Percentiles rank a stretch among this genome's conserved stretches.
Evolutionary conservation across 2,797 vertebrate species (phyloP).

Genomic region (Fundulus diaphanus): DNA sequence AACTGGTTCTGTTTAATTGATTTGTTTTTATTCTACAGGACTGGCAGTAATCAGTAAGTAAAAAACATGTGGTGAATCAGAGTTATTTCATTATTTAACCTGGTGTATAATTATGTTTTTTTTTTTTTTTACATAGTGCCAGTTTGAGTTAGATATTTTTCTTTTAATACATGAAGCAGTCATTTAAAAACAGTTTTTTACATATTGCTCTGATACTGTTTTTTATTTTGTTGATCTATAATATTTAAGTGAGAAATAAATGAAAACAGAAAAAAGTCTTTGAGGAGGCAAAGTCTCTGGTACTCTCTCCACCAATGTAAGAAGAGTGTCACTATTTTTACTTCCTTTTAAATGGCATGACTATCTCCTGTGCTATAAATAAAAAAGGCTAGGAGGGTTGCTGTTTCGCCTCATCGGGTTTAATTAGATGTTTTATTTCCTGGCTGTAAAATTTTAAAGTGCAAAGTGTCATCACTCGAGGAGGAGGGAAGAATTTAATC

Average conservation of each 20-base stretch:
- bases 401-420: not conserved
- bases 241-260: not conserved
- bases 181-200: not conserved
- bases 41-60: too few relatives aligned
- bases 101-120: not conserved
- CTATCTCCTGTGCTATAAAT: too few relatives aligned
- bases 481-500: not conserved
- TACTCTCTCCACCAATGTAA: not conserved
- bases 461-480: not conserved
- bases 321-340: not conserved
- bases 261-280: not conserved
- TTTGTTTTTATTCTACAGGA: too few relatives aligned
- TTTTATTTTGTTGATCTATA: too few relatives aligned
- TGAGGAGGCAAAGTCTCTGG: not conserved
- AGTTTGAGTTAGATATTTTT: not conserved
- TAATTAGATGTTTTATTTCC: not conserved
- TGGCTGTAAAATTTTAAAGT: not conserved
- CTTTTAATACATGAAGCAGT: not conserved
- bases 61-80: too few relatives aligned
- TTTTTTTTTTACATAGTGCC: too few relatives aligned
- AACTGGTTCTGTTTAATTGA: too few relatives aligned
- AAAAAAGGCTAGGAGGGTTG: not conserved
- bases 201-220: not conserved
- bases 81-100: too few relatives aligned
- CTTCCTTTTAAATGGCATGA: not conserved